Evolutionary conservation across 2,113 vertebrate species (phyloP).

Genomic region (Actinemys pallida): DNA sequence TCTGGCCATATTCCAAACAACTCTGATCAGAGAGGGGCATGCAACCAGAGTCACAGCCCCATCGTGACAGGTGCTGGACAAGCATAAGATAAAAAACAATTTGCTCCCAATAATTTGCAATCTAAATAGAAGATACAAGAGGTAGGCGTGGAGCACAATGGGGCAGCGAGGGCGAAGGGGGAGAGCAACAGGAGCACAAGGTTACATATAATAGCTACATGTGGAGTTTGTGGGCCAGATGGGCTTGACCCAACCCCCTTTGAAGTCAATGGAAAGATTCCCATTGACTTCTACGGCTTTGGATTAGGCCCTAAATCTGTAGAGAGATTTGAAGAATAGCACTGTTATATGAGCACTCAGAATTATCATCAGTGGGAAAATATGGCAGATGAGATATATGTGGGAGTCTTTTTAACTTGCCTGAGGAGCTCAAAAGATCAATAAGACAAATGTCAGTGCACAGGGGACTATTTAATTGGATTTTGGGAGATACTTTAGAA

Average conservation of each 20-base stretch:
- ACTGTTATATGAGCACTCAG: constrained; percentile 41
- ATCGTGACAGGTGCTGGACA: background rate
- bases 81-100: background rate
- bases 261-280: background rate
- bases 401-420: constrained; percentile 30
- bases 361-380: constrained; percentile 43
- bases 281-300: constrained; percentile 27
- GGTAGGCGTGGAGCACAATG: background rate
- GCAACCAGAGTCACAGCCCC: background rate
- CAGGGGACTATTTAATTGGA: constrained; percentile 32
- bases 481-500: constrained; percentile 18
- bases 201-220: background rate
- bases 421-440: constrained; percentile 54
- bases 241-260: background rate
- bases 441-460: constrained; percentile 13
- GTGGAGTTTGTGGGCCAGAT: background rate
- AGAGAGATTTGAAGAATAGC: constrained; percentile 58
- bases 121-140: background rate
- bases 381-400: background rate
- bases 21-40: background rate
- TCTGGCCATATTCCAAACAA: background rate
- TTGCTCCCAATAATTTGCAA: background rate
- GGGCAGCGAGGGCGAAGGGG: background rate
- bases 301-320: constrained; percentile 6
- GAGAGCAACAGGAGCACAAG: background rate